Percentiles rank a stretch among this genome's conserved stretches.
These are phyloP conservation scores for Thaumatotibia leucotreta DNA, from an alignment of 1,140 invertebrate species.

Conservation along the genomic window DNA sequence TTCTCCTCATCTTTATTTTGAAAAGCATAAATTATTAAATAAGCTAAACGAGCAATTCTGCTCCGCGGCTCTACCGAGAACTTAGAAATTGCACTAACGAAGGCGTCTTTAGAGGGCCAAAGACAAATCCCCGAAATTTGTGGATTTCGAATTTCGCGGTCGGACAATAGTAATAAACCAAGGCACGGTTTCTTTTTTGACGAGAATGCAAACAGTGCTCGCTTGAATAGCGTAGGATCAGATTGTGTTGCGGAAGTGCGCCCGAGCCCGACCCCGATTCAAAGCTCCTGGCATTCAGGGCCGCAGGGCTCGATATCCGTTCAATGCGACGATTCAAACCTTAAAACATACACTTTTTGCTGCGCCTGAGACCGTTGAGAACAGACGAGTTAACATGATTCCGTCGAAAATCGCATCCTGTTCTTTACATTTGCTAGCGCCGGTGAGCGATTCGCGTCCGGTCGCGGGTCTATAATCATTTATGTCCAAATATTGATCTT, in stretches of 20 bases:
- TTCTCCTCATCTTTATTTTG: no score
- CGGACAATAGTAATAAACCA: background rate
- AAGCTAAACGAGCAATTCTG: no score
- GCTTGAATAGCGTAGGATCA: constrained; percentile 34
- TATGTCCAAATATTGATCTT: constrained; percentile 73
- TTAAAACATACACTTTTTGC: constrained; percentile 41
- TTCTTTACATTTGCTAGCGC: constrained; percentile 63
- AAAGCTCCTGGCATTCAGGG: constrained; percentile 39
- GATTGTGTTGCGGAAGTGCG: constrained; percentile 54
- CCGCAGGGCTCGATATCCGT: constrained; percentile 52
- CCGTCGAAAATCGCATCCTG: constrained; percentile 68
- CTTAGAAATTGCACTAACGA: no score
- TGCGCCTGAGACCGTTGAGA: constrained; percentile 43
- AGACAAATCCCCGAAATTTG: no score
- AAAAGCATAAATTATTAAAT: no score
- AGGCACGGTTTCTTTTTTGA: background rate
- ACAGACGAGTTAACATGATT: constrained; percentile 58
- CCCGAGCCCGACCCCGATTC: constrained; percentile 42
- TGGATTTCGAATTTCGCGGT: no score
- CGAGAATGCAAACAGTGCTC: constrained; percentile 28
- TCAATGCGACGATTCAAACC: constrained; percentile 44
- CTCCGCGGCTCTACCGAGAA: no score
- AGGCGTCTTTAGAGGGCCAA: no score
- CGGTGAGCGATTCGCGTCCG: constrained; percentile 59
- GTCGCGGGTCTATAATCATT: constrained; percentile 57